These are phyloP conservation scores for Labeo rohita DNA, from an alignment of 2,113 vertebrate genomes.

Conservation along the genomic window DNA sequence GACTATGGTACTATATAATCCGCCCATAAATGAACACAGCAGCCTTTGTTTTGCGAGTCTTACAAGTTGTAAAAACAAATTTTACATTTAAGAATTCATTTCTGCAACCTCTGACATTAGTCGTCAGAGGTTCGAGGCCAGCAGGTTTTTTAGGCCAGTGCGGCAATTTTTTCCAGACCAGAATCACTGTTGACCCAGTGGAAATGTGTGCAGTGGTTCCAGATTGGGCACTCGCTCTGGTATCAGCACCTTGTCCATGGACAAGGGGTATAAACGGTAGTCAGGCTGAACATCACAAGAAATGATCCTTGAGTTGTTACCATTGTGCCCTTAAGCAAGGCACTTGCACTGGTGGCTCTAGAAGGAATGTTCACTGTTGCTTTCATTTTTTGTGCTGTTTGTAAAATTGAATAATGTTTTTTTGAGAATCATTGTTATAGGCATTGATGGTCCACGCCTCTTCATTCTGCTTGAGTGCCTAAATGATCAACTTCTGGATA, in stretches of 20 bases:
- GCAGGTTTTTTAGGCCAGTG: neutral
- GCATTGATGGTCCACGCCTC: neutral
- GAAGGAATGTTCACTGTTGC: neutral
- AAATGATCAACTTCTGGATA: neutral
- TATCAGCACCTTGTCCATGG: neutral
- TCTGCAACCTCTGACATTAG: neutral
- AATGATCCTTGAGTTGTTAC: neutral
- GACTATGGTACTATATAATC: neutral
- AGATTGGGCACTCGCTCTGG: too few relatives aligned
- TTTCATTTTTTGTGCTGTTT: slow-evolving; percentile 22
- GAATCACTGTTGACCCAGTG: too few relatives aligned
- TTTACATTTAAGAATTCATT: neutral
- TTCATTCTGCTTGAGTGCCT: neutral
- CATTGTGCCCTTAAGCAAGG: neutral
- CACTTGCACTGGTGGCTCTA: neutral
- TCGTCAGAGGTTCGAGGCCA: neutral
- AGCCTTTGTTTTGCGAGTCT: neutral
- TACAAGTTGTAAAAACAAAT: neutral
- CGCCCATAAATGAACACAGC: neutral
- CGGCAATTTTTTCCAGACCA: too few relatives aligned
- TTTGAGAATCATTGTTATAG: neutral
- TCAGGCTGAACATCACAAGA: neutral
- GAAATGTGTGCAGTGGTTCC: too few relatives aligned
- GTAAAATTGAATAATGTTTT: slow-evolving; percentile 57
- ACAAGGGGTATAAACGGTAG: neutral